These are phyloP conservation scores for Caenorhabditis imperialis DNA, from an alignment of 2,888 invertebrate genomes.

Conservation along the genomic window DNA sequence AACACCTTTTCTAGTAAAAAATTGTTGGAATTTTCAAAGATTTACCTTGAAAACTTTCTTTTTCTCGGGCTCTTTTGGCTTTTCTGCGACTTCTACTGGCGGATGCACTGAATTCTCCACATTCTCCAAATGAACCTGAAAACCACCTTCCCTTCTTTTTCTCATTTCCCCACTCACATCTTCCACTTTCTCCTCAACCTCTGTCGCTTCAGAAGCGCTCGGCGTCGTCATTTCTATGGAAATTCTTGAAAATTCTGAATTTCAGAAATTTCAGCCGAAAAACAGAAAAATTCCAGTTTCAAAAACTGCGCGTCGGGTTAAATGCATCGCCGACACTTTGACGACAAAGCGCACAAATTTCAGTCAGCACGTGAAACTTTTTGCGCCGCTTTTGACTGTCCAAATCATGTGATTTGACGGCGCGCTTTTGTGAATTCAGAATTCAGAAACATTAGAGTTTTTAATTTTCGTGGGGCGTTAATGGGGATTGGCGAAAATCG, in stretches of 20 bases:
- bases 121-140: too few relatives aligned
- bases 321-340: conserved; percentile 12
- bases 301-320: conserved; percentile 1
- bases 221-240: conserved; percentile 8
- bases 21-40: background rate
- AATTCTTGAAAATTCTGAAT: too few relatives aligned
- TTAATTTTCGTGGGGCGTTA: too few relatives aligned
- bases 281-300: background rate
- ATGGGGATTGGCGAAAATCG: background rate
- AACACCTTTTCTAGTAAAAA: too few relatives aligned
- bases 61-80: background rate
- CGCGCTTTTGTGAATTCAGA: too few relatives aligned
- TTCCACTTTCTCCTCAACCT: conserved; percentile 1
- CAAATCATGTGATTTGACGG: conserved; percentile 5
- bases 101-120: too few relatives aligned
- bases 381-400: too few relatives aligned
- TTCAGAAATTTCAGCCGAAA: background rate
- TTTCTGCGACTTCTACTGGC: background rate
- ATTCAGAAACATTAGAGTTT: too few relatives aligned
- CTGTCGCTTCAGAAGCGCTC: background rate
- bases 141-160: background rate
- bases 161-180: background rate
- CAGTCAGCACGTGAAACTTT: conserved; percentile 28
- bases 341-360: conserved; percentile 30
- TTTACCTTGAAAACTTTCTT: conserved; percentile 16